Evolutionary conservation across 2,888 invertebrate species (phyloP).

Genomic region (Synergus japonicus): DNA sequence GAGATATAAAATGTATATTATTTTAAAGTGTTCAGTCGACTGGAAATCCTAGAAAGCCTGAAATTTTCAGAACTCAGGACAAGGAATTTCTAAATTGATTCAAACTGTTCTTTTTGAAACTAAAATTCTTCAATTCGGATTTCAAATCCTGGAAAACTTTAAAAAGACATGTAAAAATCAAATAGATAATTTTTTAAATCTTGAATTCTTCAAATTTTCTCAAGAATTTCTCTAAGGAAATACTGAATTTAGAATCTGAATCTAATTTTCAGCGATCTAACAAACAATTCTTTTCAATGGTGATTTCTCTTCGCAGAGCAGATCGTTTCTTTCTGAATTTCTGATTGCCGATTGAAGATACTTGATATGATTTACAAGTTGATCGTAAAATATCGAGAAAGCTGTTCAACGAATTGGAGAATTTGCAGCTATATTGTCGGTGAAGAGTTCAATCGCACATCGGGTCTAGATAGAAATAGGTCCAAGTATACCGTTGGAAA

Average conservation of each 20-base stretch:
- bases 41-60: conserved; percentile 39
- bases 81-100: background rate
- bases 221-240: background rate
- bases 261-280: background rate
- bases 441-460: background rate
- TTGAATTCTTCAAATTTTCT: no score
- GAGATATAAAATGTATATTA: conserved; percentile 19
- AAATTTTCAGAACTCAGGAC: conserved; percentile 2
- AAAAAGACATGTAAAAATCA: background rate
- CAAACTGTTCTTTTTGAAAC: background rate
- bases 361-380: background rate
- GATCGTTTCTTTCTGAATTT: background rate
- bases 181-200: no score
- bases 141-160: background rate
- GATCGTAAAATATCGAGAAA: conserved; percentile 9
- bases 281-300: background rate
- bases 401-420: background rate
- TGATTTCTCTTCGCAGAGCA: background rate
- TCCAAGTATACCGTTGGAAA: conserved; percentile 33
- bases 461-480: conserved; percentile 16
- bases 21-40: conserved; percentile 19
- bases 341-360: background rate
- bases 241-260: background rate
- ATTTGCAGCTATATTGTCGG: background rate
- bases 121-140: background rate